Conservation (phyloP, 1,140 invertebrate species). For the Ceratitis capitata region DNA sequence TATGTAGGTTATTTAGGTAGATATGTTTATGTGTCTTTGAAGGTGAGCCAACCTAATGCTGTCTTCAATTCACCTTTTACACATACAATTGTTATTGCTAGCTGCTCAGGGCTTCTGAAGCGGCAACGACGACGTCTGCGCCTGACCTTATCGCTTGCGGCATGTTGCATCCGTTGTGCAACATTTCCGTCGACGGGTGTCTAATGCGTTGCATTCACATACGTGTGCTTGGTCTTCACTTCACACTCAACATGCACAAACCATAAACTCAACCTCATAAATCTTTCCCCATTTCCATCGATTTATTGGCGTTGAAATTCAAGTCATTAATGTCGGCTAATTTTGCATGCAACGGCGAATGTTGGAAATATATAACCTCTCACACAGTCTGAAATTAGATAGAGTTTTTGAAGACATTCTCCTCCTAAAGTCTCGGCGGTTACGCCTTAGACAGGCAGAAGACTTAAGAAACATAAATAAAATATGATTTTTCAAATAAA, state of each 20-base stretch:
- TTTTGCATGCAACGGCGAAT: background rate
- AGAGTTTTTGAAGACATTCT: too few relatives aligned
- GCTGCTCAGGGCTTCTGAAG: background rate
- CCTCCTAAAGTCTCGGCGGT: too few relatives aligned
- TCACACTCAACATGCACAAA: background rate
- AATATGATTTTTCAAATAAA: too few relatives aligned
- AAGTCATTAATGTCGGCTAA: conserved; percentile 28
- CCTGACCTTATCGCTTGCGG: conserved; percentile 9
- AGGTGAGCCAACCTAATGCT: background rate
- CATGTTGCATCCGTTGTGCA: conserved; percentile 30
- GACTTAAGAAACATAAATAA: too few relatives aligned
- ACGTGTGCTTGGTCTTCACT: background rate
- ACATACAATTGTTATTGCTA: background rate
- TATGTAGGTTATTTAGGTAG: too few relatives aligned
- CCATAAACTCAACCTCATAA: background rate
- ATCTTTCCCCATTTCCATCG: conserved; percentile 8
- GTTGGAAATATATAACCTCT: background rate
- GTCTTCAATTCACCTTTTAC: background rate
- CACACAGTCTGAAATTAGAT: too few relatives aligned
- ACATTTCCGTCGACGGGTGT: background rate
- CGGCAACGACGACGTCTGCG: background rate
- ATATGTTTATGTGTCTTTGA: background rate
- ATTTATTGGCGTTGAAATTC: conserved; percentile 22
- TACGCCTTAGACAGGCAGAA: too few relatives aligned
- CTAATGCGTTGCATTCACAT: background rate